Evolutionary conservation across 2,888 invertebrate genomes (phyloP), one percentile per base, ranked within the genome.

Genomic region (Conchocele bisecta): DNA sequence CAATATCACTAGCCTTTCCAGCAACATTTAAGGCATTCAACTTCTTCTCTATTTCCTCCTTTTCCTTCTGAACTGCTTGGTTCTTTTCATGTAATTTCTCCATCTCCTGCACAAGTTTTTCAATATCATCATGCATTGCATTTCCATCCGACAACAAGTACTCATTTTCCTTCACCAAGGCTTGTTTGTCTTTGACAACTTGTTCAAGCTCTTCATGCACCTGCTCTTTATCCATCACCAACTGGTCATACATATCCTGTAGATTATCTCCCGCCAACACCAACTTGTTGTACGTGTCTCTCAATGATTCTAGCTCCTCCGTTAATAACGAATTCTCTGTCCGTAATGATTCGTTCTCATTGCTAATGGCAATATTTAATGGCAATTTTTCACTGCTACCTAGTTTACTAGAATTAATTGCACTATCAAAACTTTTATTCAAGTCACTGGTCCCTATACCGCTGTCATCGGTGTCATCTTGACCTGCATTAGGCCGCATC

Each of bases 261-360:
- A 88, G 71, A 69, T 87, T 84, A 74, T 88, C 88, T 1, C 88
- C 88, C 29, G 88, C 88, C 54, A 82, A 76, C 17, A 84, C 82
- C 31, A 84, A 58, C 42, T 80, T 81, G 41, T 72, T 77, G 48
- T 84, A 87, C 7, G 83, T 86, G 28, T 71, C 64, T 53, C 83
- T 66, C 35, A 88, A 68, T 41, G 82, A 82, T 41, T 82, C 81
- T 28, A 86, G 56, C 63, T 87, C 86, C 20, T 77, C 79, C 39
- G 76, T 82, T 37, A 87, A 60, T 20, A 70, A 50, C 15, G 67
- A 42, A 50, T 75, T 75, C 31, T 82, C 79, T 15, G 79, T 71
- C 50, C 41, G 59, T 31, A 82, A 58, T 24, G 72, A 66, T 4
- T 74, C 68, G 48, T 71, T 71, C 44, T 81, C 76, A 59, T 76